Conservation (phyloP, 2,888 invertebrate species). For the Octonoba sinensis region DNA sequence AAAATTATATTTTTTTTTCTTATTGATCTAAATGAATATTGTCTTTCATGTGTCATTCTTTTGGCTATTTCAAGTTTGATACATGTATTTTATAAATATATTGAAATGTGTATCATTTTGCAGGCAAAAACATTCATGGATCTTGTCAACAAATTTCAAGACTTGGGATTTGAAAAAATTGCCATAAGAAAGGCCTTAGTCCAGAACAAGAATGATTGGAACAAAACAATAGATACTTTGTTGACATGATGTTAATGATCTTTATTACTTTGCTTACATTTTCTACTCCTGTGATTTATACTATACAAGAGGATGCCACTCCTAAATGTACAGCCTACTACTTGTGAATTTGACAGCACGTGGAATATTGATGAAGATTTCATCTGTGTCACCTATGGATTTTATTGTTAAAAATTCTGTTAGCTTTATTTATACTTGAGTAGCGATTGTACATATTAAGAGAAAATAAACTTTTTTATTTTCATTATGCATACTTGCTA, state of each 20-base stretch:
- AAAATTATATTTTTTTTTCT: too few species aligned
- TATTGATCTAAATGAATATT: too few species aligned
- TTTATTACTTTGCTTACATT: slow-evolving; percentile 4
- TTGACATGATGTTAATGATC: slow-evolving; percentile 30
- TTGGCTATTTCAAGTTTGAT: too few species aligned
- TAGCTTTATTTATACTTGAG: too few species aligned
- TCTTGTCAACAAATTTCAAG: slow-evolving; percentile 80
- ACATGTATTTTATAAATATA: not conserved
- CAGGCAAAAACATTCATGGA: slow-evolving; percentile 72
- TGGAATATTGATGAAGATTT: too few species aligned
- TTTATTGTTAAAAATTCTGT: too few species aligned
- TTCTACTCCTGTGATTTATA: too few species aligned
- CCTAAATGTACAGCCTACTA: too few species aligned
- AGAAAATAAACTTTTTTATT: slow-evolving; percentile 43
- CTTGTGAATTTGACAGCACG: too few species aligned
- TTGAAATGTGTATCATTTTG: not conserved
- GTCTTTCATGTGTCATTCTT: not conserved
- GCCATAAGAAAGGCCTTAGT: slow-evolving; percentile 81
- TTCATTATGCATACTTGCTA: slow-evolving; percentile 7
- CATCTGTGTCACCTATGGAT: too few species aligned
- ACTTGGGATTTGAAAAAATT: slow-evolving; percentile 85
- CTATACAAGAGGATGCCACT: too few species aligned
- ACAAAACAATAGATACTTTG: slow-evolving; percentile 81
- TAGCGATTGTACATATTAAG: slow-evolving; percentile 34
- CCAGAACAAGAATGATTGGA: slow-evolving; percentile 84